Percentiles rank a stretch among this genome's conserved stretches.
phyloP scores from a whole-genome alignment of 2,888 invertebrate genomes.

The Taenaris catops region DNA sequence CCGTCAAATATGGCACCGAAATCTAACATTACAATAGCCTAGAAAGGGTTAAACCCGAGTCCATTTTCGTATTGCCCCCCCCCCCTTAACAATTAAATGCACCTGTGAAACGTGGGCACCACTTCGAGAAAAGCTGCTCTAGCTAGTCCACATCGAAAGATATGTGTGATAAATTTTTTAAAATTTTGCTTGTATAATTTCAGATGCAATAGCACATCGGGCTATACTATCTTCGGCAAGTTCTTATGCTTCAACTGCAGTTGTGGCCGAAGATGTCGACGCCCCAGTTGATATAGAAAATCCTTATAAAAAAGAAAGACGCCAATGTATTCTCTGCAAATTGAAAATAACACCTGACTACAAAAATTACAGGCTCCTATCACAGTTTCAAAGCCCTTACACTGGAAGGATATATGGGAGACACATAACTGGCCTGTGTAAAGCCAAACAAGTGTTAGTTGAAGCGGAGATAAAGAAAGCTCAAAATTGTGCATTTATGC shows the following conservation, averaged over 20 bases:
- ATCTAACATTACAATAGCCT: too few relatives aligned
- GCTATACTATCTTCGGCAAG: slow-evolving; percentile 32
- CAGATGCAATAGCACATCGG: slow-evolving; percentile 41
- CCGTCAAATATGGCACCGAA: too few relatives aligned
- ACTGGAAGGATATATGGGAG: slow-evolving; percentile 95
- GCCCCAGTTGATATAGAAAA: slow-evolving; percentile 83
- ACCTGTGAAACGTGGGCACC: too few relatives aligned
- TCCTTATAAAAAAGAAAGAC: slow-evolving; percentile 88
- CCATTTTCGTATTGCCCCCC: too few relatives aligned
- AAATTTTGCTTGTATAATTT: slow-evolving; percentile 23
- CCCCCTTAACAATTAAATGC: too few relatives aligned
- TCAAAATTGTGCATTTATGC: slow-evolving; percentile 90
- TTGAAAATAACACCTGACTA: slow-evolving; percentile 90
- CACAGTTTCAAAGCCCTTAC: slow-evolving; percentile 97
- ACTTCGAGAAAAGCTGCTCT: too few relatives aligned
- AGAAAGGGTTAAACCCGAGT: too few relatives aligned
- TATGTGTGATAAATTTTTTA: too few relatives aligned
- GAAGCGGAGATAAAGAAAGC: slow-evolving; percentile 87
- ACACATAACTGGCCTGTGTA: slow-evolving; percentile 96
- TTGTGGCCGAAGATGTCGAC: slow-evolving; percentile 37
- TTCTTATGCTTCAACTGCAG: slow-evolving; percentile 36
- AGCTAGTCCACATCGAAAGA: too few relatives aligned
- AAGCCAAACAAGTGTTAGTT: slow-evolving; percentile 86
- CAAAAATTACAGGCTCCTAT: slow-evolving; percentile 94
- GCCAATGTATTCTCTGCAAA: slow-evolving; percentile 90